These are phyloP conservation scores for Trissoscelio sp. DNA, from an alignment of 2,888 invertebrate genomes.

Conservation along the genomic window DNA sequence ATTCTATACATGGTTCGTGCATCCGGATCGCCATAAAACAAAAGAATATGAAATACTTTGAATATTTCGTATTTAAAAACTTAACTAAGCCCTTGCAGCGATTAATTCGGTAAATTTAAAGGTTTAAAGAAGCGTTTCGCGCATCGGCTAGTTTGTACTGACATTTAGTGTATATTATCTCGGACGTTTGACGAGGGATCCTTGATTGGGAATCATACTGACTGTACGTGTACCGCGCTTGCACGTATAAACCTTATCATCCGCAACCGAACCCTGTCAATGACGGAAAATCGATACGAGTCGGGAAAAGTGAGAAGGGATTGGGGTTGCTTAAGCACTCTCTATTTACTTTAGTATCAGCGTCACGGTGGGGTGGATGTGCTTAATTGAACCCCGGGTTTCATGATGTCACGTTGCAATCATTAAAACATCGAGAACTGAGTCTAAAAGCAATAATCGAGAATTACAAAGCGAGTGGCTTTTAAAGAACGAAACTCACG, in stretches of 20 bases:
- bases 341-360: conserved; percentile 68
- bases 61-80: too few relatives aligned
- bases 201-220: conserved; percentile 52
- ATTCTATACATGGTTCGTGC: too few relatives aligned
- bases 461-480: conserved; percentile 43
- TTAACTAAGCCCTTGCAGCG: too few relatives aligned
- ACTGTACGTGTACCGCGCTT: conserved; percentile 32
- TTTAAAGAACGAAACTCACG: conserved; percentile 34
- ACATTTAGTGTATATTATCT: conserved; percentile 52
- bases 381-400: conserved; percentile 64
- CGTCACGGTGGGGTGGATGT: conserved; percentile 44
- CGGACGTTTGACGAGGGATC: conserved; percentile 47
- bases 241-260: conserved; percentile 71
- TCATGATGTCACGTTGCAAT: conserved; percentile 53
- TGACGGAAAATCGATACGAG: conserved; percentile 74
- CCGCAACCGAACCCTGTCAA: conserved; percentile 71
- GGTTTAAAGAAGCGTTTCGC: conserved; percentile 10
- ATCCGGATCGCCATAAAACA: too few relatives aligned
- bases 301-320: conserved; percentile 64
- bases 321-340: conserved; percentile 66
- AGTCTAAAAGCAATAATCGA: conserved; percentile 34
- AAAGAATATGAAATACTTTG: too few relatives aligned
- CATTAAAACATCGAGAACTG: conserved; percentile 54
- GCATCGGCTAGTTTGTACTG: conserved; percentile 26
- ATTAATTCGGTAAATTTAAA: conserved; percentile 1